Evolutionary conservation across 2,888 invertebrate species (phyloP), one percentile per base, ranked within the genome.

Genomic region (Emesis castigata): DNA sequence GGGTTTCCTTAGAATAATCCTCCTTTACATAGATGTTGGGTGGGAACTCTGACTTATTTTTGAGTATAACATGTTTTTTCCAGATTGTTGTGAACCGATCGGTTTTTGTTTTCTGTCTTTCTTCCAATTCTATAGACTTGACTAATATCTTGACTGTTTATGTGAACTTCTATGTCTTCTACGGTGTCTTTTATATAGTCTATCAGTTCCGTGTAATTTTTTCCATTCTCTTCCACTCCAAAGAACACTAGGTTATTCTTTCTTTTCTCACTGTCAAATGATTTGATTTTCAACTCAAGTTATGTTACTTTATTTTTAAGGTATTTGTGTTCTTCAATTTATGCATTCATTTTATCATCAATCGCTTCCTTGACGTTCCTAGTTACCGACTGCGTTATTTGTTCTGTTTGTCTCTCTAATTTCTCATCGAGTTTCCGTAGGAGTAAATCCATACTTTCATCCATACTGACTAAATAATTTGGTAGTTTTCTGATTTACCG

Each of bases 41-140:
- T 26, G 26, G 26, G 26, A 26, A 2, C 3, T 26, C 6, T 6
- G 26, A 16, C 26, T 26, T 26, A 1, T 26, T 26, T 26, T 26
- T 26, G 26, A 26, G 26, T 26, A 0, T 6, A 5, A 26, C 3
- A 26, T 75, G 78, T 58, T 79, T 76, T 66, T 79, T 79, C 76
- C 79, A 79, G 76, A 26, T 44, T 18, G 79, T 73, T 44, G 79
- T 70, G 7, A 79, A 79, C 76, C 39, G 73, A 75, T n/a, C 75
- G 69, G 68, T n/a, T 73, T 70, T 79, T 78, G 20, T 78, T 34
- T 18, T 64, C 18, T 0, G 7, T 39, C 18, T 26, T 16, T 26
- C 71, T 22, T 14, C 79, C 72, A 11, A n/a, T n/a, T n/a, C n/a
- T n/a, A n/a, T n/a, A n/a, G n/a, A n/a, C n/a, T n/a, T n/a, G n/a